Percentiles rank a stretch among this genome's conserved stretches.
phyloP scores from a whole-genome alignment of 2,797 vertebrate species.

The Acanthiza pusilla region DNA sequence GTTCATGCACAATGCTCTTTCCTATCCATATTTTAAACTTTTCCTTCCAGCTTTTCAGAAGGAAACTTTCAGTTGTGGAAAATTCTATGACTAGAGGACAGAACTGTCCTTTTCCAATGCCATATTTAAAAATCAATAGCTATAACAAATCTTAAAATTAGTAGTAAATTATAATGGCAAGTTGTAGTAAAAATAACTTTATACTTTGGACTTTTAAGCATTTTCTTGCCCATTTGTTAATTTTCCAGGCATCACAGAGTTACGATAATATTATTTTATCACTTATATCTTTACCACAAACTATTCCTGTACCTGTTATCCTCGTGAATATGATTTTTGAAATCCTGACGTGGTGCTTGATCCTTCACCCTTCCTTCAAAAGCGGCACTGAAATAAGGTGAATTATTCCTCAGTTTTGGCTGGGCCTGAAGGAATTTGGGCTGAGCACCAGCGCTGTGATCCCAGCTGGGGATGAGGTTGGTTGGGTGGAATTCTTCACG shows the following conservation, averaged over 20 bases:
- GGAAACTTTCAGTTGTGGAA: background rate
- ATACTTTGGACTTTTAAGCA: background rate
- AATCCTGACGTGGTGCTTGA: background rate
- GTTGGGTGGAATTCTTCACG: too few relatives aligned
- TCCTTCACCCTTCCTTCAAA: background rate
- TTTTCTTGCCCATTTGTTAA: background rate
- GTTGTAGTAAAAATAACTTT: background rate
- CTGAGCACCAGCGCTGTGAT: background rate
- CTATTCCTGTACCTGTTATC: slow-evolving; percentile 40
- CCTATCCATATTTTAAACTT: background rate
- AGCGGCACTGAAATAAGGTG: background rate
- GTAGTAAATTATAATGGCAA: background rate
- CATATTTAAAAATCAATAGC: background rate
- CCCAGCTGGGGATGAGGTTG: background rate
- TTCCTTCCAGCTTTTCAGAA: background rate
- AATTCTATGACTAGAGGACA: background rate
- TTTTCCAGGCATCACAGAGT: background rate
- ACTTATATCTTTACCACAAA: slow-evolving; percentile 17
- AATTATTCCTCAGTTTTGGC: background rate
- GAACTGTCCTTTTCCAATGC: background rate
- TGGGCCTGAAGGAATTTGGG: background rate
- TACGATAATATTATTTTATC: background rate
- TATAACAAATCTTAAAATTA: background rate
- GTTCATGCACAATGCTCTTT: background rate
- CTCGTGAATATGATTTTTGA: background rate